Evolutionary conservation across 2,113 vertebrate species (phyloP).

Genomic region (Raja brachyura): DNA sequence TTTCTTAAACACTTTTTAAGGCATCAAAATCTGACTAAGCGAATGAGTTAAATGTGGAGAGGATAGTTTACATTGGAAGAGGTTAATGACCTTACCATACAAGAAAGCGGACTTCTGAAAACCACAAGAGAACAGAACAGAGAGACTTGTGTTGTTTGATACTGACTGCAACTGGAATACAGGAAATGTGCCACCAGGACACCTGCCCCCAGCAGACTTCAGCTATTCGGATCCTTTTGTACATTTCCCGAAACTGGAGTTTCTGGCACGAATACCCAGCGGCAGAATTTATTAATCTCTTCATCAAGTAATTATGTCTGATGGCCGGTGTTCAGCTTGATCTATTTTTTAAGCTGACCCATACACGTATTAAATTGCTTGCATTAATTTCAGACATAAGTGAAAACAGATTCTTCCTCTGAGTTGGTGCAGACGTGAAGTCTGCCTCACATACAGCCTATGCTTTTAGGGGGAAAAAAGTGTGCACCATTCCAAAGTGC

Average conservation of each 20-base stretch:
- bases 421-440: slow-evolving; percentile 27
- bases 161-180: slow-evolving; percentile 2
- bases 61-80: not conserved
- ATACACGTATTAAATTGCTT: slow-evolving; percentile 34
- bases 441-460: slow-evolving; percentile 14
- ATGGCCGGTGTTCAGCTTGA: slow-evolving; percentile 22
- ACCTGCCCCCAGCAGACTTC: slow-evolving; percentile 29
- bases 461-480: not conserved
- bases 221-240: not conserved
- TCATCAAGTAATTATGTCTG: slow-evolving; percentile 35
- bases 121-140: slow-evolving; percentile 9
- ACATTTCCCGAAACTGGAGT: not conserved
- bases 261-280: slow-evolving; percentile 18
- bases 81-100: slow-evolving; percentile 16
- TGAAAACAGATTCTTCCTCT: slow-evolving; percentile 32
- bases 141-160: slow-evolving; percentile 20
- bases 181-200: slow-evolving; percentile 32
- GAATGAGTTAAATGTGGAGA: not conserved
- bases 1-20: not conserved
- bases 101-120: slow-evolving; percentile 1
- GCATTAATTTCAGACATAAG: slow-evolving; percentile 38
- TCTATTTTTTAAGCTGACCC: slow-evolving; percentile 37
- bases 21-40: not conserved
- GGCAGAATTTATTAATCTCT: slow-evolving; percentile 29
- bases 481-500: not conserved